Base-by-base conservation (phyloP, 2,888 invertebrate species). In the Orthosia cruda region DNA sequence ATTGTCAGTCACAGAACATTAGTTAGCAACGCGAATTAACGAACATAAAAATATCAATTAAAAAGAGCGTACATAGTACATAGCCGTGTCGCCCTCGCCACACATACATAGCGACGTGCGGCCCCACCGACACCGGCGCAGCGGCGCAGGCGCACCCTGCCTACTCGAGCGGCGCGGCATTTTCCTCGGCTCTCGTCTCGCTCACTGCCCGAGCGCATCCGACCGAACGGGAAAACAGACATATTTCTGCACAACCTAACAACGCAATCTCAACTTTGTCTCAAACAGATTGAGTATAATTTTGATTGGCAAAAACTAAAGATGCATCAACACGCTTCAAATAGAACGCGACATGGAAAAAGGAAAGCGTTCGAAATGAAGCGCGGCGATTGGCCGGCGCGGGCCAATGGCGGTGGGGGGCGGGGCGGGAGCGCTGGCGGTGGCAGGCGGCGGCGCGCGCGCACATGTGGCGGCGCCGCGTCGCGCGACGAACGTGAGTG, bases 331-430 rank as follows among this genome's bases (percentile, higher is more conserved):
- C 93, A 94, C 94, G 95, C 96, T 95, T 96, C 96, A 94, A 95
- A 96, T 96, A 95, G 94, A 95, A 95, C 93, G 94, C 94, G 93
- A 94, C 94, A 95, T 92, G 95, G 96, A 94, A 96, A 95, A 96
- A 95, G 94, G 94, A 95, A 94, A 94, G 94, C 94, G 94, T 92
- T 93, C 89, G 95, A 95, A 96, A 95, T 96, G 95, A 94, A 95
- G 96, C 96, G 95, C 93, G 83, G 94, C 94, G 96, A 96, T 96
- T 96, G 96, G 96, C 88, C 89, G 94, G 90, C 82, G 92, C 93
- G 94, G 93, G 87, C 95, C 96, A 95, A 96, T 96, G 95, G 95
- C 93, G 91, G 89, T 88, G 92, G 93, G 94, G 94, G 91, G 91
- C 92, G 89, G 91, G 82, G 81, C 84, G 89, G 91, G 89, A 87